phyloP scores from a whole-genome alignment of 2,113 vertebrate genomes.

The Morone saxatilis region DNA sequence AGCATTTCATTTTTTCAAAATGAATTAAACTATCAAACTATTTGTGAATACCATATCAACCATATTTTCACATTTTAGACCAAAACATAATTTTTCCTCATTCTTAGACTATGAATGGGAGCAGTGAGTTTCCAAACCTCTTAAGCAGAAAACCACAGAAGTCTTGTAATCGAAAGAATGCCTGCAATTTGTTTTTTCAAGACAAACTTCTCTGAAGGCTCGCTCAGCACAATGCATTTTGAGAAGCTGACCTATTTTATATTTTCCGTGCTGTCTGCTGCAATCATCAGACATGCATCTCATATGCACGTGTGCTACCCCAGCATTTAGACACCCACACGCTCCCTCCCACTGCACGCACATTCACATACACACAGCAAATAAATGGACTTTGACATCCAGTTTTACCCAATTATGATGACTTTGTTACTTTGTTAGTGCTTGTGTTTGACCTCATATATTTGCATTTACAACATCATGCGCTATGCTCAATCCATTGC shows the following conservation, averaged over 20 bases:
- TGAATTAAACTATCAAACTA: not conserved
- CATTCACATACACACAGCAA: conserved; percentile 26
- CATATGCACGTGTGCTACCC: conserved; percentile 64
- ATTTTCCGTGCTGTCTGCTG: conserved; percentile 81
- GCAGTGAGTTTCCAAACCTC: conserved; percentile 40
- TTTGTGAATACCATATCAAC: conserved; percentile 6
- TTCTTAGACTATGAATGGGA: conserved; percentile 41
- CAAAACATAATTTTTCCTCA: conserved; percentile 27
- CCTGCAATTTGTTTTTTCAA: conserved; percentile 55
- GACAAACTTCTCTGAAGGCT: conserved; percentile 63
- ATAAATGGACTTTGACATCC: conserved; percentile 65
- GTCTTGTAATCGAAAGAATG: conserved; percentile 65
- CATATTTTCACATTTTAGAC: conserved; percentile 23
- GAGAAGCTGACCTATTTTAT: conserved; percentile 83
- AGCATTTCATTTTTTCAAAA: not conserved
- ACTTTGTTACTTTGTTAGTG: conserved; percentile 58
- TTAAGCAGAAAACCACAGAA: conserved; percentile 49
- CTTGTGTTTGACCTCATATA: conserved; percentile 13
- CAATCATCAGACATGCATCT: conserved; percentile 79
- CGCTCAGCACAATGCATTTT: conserved; percentile 73
- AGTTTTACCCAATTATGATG: conserved; percentile 63
- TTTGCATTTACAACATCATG: conserved; percentile 4
- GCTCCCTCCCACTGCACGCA: not conserved
- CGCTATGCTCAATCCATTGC: not conserved
- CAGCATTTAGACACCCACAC: conserved; percentile 62